Conservation (phyloP, 30 jellyfish, hydroid and myxozoan genomes). For the Turritopsis rubra region DNA sequence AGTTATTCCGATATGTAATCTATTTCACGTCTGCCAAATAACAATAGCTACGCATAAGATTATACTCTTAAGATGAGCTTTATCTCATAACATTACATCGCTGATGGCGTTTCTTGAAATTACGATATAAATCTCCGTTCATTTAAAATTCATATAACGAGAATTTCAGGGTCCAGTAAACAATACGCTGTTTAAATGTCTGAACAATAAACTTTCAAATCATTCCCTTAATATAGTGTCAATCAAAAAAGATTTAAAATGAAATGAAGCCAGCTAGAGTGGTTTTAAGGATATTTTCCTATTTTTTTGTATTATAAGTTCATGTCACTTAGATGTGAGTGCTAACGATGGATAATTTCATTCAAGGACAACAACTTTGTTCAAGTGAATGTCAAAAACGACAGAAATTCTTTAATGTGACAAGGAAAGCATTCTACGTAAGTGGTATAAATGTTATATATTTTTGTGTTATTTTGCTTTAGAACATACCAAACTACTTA, state of each 20-base stretch:
- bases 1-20: constrained; percentile 9
- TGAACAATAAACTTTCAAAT: background rate
- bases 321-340: background rate
- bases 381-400: background rate
- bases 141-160: background rate
- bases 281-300: background rate
- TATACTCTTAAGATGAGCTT: background rate
- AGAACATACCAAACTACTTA: background rate
- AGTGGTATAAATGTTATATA: background rate
- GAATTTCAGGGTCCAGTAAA: background rate
- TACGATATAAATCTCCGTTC: background rate
- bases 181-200: background rate
- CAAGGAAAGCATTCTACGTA: background rate
- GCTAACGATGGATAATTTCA: background rate
- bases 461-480: background rate
- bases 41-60: background rate
- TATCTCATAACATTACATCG: background rate
- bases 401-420: background rate
- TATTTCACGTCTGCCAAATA: constrained; percentile 15
- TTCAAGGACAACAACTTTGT: background rate
- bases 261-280: background rate
- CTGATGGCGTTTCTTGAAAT: background rate
- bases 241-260: background rate
- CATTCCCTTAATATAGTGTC: background rate
- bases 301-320: background rate